A percentile compares a stretch with the other conserved stretches of the same genome.
These are phyloP conservation scores for Oostethus manadensis DNA, from an alignment of 2,113 vertebrate genomes.

Conservation along the genomic window DNA sequence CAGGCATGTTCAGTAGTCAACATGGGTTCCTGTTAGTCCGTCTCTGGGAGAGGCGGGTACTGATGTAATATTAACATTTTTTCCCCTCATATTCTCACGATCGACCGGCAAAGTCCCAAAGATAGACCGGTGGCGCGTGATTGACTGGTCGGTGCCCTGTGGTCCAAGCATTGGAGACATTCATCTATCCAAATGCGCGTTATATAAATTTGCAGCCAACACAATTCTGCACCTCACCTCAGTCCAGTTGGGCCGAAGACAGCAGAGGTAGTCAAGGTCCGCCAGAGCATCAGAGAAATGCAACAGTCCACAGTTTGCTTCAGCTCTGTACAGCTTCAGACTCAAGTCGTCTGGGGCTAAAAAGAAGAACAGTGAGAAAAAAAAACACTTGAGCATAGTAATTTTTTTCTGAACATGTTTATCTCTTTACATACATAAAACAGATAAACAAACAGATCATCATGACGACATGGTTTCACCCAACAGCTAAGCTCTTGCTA, in stretches of 20 bases:
- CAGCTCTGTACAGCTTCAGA: slow-evolving; percentile 71
- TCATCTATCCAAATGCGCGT: neutral
- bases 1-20: too few relatives aligned
- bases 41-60: too few relatives aligned
- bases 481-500: too few relatives aligned
- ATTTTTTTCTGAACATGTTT: neutral
- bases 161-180: neutral
- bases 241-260: slow-evolving; percentile 67
- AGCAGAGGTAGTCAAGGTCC: slow-evolving; percentile 78
- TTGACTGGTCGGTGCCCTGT: too few relatives aligned
- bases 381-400: neutral
- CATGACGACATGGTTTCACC: neutral
- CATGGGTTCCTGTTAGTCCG: too few relatives aligned
- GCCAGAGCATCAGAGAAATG: slow-evolving; percentile 65
- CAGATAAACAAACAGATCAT: neutral
- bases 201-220: neutral
- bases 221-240: slow-evolving; percentile 66
- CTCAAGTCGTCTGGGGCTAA: slow-evolving; percentile 70
- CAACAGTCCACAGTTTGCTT: slow-evolving; percentile 66
- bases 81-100: too few relatives aligned
- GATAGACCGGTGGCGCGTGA: too few relatives aligned
- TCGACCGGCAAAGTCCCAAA: too few relatives aligned
- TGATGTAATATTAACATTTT: too few relatives aligned
- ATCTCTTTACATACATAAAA: neutral
- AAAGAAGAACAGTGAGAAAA: neutral